A percentile compares a stretch with the other conserved stretches of the same genome.
Conservation (phyloP, 2,888 invertebrate species). For the Machimus rusticus region DNA sequence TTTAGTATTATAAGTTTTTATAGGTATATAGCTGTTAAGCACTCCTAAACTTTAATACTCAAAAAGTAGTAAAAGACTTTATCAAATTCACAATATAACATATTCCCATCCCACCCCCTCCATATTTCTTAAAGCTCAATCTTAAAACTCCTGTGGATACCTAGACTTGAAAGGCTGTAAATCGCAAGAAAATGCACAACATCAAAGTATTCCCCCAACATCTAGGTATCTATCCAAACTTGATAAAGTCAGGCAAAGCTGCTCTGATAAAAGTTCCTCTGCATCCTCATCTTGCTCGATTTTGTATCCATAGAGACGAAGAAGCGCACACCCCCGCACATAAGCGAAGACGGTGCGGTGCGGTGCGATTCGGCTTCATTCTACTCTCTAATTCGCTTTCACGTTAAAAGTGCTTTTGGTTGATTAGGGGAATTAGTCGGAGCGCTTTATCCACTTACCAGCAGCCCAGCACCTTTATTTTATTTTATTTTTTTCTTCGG, state of each 20-base stretch:
- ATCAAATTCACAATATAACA: background rate
- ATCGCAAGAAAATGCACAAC: background rate
- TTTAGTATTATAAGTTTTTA: background rate
- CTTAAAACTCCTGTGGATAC: background rate
- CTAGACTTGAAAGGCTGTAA: background rate
- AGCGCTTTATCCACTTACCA: background rate
- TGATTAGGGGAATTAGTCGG: background rate
- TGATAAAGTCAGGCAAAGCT: background rate
- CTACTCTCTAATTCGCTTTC: background rate
- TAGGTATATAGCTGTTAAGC: background rate
- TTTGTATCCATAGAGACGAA: background rate
- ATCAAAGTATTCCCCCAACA: background rate
- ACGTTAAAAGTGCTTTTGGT: background rate
- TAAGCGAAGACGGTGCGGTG: background rate
- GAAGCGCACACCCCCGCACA: background rate
- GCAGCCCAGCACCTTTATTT: background rate
- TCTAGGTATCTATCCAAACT: background rate
- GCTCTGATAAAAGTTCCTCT: background rate
- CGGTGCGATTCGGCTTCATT: background rate
- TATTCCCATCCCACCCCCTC: background rate
- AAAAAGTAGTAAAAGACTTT: background rate
- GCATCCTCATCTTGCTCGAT: background rate
- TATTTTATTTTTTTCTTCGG: background rate
- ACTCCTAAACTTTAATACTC: background rate
- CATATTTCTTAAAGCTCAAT: background rate